Evolutionary conservation across 2,888 invertebrate genomes (phyloP).

Genomic region (Lasioglossum figueresi): DNA sequence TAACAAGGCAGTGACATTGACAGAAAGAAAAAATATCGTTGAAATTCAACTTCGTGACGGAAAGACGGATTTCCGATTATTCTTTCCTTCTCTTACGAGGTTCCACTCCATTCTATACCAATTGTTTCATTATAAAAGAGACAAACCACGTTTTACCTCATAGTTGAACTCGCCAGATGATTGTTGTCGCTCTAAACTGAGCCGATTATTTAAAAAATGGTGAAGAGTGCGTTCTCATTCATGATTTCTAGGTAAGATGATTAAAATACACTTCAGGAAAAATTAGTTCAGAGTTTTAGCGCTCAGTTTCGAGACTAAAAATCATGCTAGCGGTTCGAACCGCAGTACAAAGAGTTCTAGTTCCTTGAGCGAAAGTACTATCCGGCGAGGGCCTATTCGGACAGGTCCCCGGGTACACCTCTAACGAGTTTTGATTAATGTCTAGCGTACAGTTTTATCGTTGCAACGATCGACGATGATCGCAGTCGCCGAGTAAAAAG

Average conservation of each 20-base stretch:
- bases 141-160: background rate
- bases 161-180: background rate
- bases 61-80: slow-evolving; percentile 15
- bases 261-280: background rate
- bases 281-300: background rate
- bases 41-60: slow-evolving; percentile 4
- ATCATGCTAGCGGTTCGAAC: background rate
- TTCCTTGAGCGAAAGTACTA: slow-evolving; percentile 24
- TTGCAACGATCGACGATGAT: slow-evolving; percentile 24
- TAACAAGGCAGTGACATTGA: slow-evolving; percentile 3
- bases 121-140: background rate
- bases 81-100: background rate
- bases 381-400: background rate
- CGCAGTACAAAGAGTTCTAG: slow-evolving; percentile 22
- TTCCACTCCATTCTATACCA: background rate
- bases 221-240: background rate
- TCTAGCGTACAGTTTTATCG: slow-evolving; percentile 25
- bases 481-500: background rate
- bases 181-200: background rate
- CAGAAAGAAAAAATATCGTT: background rate
- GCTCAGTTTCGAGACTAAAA: background rate
- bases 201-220: background rate
- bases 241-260: background rate
- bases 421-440: slow-evolving; percentile 39
- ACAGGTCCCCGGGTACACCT: background rate